Conservation (phyloP, 2,888 invertebrate species). For the Scaeva pyrastri region DNA sequence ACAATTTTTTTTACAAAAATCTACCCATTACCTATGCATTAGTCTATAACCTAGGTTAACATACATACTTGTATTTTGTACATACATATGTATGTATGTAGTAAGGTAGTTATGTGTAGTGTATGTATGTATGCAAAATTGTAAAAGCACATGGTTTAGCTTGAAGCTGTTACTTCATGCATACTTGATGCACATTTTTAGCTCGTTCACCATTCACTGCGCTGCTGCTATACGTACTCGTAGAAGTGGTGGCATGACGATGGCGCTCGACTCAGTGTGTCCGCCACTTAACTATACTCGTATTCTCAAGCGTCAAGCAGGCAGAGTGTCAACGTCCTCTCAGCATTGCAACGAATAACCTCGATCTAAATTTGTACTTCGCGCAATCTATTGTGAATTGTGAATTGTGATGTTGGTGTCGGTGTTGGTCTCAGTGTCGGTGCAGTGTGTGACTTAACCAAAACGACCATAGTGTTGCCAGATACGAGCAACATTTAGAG, state of each 20-base stretch:
- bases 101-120: too few species aligned
- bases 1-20: constrained; percentile 19
- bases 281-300: constrained; percentile 17
- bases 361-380: constrained; percentile 83
- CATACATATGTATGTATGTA: too few species aligned
- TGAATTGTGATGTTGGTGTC: too few species aligned
- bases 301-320: background rate
- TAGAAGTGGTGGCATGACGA: background rate
- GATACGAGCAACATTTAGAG: constrained; percentile 52
- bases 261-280: constrained; percentile 23
- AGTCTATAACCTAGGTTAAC: background rate
- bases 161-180: constrained; percentile 32
- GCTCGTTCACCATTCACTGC: constrained; percentile 1
- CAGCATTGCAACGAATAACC: constrained; percentile 84
- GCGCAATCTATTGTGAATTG: constrained; percentile 73
- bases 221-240: too few species aligned
- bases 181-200: constrained; percentile 42
- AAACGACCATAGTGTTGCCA: constrained; percentile 42
- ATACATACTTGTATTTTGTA: too few species aligned
- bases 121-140: too few species aligned
- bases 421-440: too few species aligned
- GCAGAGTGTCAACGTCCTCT: constrained; percentile 80
- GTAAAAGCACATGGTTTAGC: constrained; percentile 60
- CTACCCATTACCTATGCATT: background rate
- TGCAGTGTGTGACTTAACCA: constrained; percentile 62